Percentiles rank a stretch among this genome's conserved stretches.
Evolutionary conservation across 2,113 vertebrate genomes (phyloP).

Genomic region (Gymnogyps californianus): DNA sequence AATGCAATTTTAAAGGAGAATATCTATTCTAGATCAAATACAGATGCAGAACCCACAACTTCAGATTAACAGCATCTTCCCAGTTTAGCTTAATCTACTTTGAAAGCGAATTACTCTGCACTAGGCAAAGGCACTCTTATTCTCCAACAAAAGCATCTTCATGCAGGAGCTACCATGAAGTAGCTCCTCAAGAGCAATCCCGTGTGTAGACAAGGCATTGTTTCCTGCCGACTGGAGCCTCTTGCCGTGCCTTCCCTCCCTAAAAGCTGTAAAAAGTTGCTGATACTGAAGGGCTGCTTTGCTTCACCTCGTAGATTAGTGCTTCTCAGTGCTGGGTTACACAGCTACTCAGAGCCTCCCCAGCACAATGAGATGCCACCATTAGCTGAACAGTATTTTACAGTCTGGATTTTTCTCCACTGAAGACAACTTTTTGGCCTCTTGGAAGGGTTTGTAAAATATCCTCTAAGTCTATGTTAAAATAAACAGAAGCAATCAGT

Average conservation of each 20-base stretch:
- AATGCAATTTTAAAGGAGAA: constrained; percentile 1
- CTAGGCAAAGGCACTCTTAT: neutral
- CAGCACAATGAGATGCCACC: neutral
- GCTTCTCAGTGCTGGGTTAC: neutral
- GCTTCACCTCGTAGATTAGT: neutral
- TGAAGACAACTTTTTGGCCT: neutral
- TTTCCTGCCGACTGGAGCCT: neutral
- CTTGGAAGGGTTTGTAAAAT: neutral
- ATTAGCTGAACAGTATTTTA: neutral
- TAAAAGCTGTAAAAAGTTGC: neutral
- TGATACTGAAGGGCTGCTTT: neutral
- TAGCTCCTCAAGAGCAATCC: neutral
- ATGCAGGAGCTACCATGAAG: neutral
- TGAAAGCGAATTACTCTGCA: neutral
- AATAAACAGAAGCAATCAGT: neutral
- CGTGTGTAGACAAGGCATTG: fast-evolving
- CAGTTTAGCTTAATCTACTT: constrained; percentile 1
- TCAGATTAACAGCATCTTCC: constrained; percentile 9
- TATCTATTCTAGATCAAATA: constrained; percentile 19
- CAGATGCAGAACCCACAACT: constrained; percentile 17
- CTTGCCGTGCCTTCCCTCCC: neutral
- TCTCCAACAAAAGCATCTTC: neutral
- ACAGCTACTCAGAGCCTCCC: neutral
- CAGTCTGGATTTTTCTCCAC: neutral
- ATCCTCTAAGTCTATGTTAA: neutral